Evolutionary conservation across 1,140 invertebrate genomes (phyloP).

Genomic region (Saccostrea echinata): DNA sequence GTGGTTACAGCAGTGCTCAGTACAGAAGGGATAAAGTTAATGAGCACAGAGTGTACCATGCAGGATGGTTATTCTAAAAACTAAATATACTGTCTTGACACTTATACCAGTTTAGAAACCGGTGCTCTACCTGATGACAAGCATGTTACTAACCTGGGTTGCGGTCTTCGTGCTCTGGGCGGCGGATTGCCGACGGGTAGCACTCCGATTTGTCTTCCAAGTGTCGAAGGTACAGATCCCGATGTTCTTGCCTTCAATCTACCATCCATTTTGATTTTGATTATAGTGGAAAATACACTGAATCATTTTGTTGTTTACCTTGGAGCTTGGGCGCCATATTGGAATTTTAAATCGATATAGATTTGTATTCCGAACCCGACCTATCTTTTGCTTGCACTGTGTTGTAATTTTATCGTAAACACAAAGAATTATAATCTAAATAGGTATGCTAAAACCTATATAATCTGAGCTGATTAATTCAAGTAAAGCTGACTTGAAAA

Average conservation of each 20-base stretch:
- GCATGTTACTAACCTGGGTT: not conserved
- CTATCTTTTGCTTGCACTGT: not conserved
- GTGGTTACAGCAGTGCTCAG: too few species aligned
- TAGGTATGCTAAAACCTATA: not conserved
- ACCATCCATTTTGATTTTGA: slow-evolving; percentile 51
- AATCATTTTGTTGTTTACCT: slow-evolving; percentile 51
- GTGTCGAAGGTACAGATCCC: slow-evolving; percentile 48
- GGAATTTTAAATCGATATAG: slow-evolving; percentile 66
- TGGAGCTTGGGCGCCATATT: slow-evolving; percentile 55
- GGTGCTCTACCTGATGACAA: not conserved
- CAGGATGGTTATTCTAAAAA: too few species aligned
- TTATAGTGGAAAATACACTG: not conserved
- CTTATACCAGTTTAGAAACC: too few species aligned
- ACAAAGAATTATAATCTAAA: not conserved
- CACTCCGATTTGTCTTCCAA: slow-evolving; percentile 61
- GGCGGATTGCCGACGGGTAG: slow-evolving; percentile 56
- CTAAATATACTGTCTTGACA: too few species aligned
- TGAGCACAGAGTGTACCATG: too few species aligned
- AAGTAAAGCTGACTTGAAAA: too few species aligned
- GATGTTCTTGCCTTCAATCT: slow-evolving; percentile 55
- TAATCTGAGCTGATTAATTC: not conserved
- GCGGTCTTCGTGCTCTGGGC: slow-evolving; percentile 47
- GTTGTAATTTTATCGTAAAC: too few species aligned
- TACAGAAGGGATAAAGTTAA: too few species aligned
- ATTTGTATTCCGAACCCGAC: not conserved